Evolutionary conservation across 30 jellyfish, hydroid and myxozoan species (phyloP).

Genomic region (Morbakka virulenta): DNA sequence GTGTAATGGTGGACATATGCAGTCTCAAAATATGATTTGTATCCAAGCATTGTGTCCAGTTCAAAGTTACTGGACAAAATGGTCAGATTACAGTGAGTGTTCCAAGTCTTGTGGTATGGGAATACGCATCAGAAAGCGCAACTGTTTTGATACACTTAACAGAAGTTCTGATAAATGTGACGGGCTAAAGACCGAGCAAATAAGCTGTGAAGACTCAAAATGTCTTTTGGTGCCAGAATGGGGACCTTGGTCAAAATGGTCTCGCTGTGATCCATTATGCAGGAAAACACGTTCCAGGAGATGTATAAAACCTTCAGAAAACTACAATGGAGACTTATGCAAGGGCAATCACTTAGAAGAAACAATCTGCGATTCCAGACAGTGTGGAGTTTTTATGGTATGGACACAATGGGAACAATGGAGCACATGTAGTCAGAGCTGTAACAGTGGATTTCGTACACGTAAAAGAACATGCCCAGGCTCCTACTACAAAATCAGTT

Average conservation of each 20-base stretch:
- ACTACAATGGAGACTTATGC: slow-evolving; percentile 71
- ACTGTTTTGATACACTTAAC: slow-evolving; percentile 62
- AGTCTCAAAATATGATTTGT: slow-evolving; percentile 70
- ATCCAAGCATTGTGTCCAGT: slow-evolving; percentile 61
- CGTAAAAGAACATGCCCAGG: slow-evolving; percentile 79
- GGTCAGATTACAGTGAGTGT: slow-evolving; percentile 85
- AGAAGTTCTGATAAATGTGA: slow-evolving; percentile 58
- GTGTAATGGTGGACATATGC: slow-evolving; percentile 78
- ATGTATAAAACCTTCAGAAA: slow-evolving; percentile 64
- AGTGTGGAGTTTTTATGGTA: slow-evolving; percentile 58
- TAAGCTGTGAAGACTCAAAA: slow-evolving; percentile 29
- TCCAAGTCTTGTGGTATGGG: slow-evolving; percentile 72
- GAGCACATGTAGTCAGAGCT: slow-evolving; percentile 78
- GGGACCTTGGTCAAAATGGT: slow-evolving; percentile 91
- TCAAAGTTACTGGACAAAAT: slow-evolving; percentile 60
- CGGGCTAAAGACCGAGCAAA: slow-evolving; percentile 50
- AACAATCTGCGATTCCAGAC: slow-evolving; percentile 40
- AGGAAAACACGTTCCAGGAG: slow-evolving; percentile 60
- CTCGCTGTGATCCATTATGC: slow-evolving; percentile 77
- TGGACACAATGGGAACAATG: slow-evolving; percentile 93
- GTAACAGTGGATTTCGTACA: slow-evolving; percentile 86
- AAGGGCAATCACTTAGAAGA: slow-evolving; percentile 46
- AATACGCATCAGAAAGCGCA: slow-evolving; percentile 53
- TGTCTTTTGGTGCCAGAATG: slow-evolving; percentile 82
- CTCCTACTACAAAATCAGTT: slow-evolving; percentile 40